Base-by-base conservation (phyloP, 2,113 vertebrate genomes). In the Paedocypris sp. region DNA sequence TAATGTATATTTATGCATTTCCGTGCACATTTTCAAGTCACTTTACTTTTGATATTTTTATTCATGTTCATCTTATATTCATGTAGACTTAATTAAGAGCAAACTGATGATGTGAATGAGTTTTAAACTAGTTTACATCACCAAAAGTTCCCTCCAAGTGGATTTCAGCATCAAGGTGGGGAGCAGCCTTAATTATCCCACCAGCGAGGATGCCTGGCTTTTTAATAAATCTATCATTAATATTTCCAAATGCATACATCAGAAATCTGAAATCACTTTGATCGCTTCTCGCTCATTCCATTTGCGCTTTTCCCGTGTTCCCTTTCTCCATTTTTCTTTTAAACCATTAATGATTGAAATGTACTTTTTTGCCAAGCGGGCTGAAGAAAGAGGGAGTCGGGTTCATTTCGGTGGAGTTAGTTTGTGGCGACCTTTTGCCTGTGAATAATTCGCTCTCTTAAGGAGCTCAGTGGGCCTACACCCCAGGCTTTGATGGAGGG, bases 371-470 rank as follows among this genome's bases (percentile, higher is more conserved):
- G 61, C 71, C 53, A 56, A 68, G 45, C 10, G 49, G 60, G 69
- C 72, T 72, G 62, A 63, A 62, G 60, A 12, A 45, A 62, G 64
- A 53, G 42, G 22, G 18, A 23, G 53, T 32, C 42, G 16, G 60
- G 47, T 35, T 56, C 12, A 29, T 63, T 68, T 64, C 69, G 16
- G 15, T 26, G 31, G 47, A 75, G 6, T 76, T 67, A 22, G 49
- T 52, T 57, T 68, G 65, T 67, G 75, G 76, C 72, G 73, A 78
- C 76, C 75, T 78, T 75, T 71, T 25, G 7, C 28, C 20, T 70
- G 73, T 85, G 77, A 85, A 87, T 86, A 79, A 87, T 86, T 86
- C 79, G 86, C 70, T 69, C 59, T 70, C 41, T 67, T 80, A 79
- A 81, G 79, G 68, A 80, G 73, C 80, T 77, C 79, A 73, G 79